phyloP scores from a whole-genome alignment of 2,888 invertebrate species.

The Rutpela maculata region DNA sequence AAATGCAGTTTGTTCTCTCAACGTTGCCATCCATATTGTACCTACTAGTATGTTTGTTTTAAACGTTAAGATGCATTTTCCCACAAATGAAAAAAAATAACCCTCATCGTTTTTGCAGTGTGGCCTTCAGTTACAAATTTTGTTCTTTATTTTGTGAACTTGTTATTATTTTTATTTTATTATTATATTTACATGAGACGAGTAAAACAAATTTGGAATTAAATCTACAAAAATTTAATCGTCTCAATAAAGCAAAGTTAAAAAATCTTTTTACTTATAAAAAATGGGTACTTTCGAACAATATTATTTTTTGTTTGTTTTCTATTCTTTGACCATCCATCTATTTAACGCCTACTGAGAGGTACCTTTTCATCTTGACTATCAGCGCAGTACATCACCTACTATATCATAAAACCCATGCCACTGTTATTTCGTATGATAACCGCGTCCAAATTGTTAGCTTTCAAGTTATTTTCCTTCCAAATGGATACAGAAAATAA shows the following conservation, averaged over 20 bases:
- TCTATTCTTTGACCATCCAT: conserved; percentile 17
- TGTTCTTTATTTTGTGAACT: too few species aligned
- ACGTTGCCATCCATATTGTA: too few species aligned
- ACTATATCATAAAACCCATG: conserved; percentile 46
- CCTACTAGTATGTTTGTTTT: too few species aligned
- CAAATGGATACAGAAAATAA: conserved; percentile 33
- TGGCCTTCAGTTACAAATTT: too few species aligned
- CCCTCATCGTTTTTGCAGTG: too few species aligned
- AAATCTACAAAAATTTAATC: too few species aligned
- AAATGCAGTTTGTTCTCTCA: too few species aligned
- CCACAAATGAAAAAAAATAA: too few species aligned
- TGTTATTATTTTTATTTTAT: too few species aligned
- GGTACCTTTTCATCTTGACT: conserved; percentile 29
- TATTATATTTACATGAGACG: too few species aligned
- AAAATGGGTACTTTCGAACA: conserved; percentile 16
- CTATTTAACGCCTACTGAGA: conserved; percentile 34
- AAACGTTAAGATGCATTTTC: too few species aligned
- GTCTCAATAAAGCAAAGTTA: background rate
- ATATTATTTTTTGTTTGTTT: conserved; percentile 25
- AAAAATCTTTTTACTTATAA: background rate
- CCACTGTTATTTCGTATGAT: conserved; percentile 50
- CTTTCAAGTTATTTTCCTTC: conserved; percentile 45
- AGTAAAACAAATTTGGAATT: too few species aligned
- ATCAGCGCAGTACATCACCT: conserved; percentile 42
- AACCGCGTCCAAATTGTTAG: conserved; percentile 49